These are phyloP conservation scores for Orchestes rusci DNA, from an alignment of 2,888 invertebrate species.

Conservation along the genomic window DNA sequence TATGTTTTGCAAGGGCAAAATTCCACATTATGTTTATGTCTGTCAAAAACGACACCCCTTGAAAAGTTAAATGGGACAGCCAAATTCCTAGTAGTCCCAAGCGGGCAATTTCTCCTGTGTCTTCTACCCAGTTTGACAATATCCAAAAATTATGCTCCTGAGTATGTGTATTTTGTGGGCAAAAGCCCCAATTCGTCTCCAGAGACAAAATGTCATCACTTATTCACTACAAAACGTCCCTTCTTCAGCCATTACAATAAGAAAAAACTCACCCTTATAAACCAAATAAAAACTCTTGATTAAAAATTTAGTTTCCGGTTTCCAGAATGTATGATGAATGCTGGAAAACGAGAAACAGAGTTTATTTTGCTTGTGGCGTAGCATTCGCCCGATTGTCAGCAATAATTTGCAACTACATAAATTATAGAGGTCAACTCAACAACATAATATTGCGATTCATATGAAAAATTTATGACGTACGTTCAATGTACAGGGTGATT, in stretches of 20 bases:
- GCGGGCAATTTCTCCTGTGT: too few species aligned
- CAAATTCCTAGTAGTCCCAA: background rate
- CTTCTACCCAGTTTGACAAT: too few species aligned
- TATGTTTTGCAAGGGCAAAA: too few species aligned
- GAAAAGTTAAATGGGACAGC: background rate
- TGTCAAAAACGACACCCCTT: background rate
- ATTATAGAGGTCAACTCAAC: too few species aligned
- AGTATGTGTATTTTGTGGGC: conserved; percentile 12
- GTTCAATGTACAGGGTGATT: too few species aligned
- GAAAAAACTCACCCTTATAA: conserved; percentile 22
- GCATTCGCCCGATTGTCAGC: too few species aligned
- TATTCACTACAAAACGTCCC: conserved; percentile 19
- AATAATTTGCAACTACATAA: too few species aligned
- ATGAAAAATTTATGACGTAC: too few species aligned
- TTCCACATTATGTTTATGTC: background rate
- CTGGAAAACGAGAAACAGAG: conserved; percentile 11
- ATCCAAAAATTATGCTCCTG: conserved; percentile 1
- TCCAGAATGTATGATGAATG: conserved; percentile 16
- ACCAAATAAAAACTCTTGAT: conserved; percentile 21
- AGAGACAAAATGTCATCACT: conserved; percentile 15
- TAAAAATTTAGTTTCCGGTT: conserved; percentile 18
- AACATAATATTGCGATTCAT: too few species aligned
- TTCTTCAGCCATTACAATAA: conserved; percentile 22
- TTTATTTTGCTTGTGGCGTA: background rate
- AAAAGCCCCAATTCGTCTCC: conserved; percentile 16